A percentile compares a stretch with the other conserved stretches of the same genome.
phyloP scores from a whole-genome alignment of 2,113 vertebrate genomes.

The Noctilio leporinus region DNA sequence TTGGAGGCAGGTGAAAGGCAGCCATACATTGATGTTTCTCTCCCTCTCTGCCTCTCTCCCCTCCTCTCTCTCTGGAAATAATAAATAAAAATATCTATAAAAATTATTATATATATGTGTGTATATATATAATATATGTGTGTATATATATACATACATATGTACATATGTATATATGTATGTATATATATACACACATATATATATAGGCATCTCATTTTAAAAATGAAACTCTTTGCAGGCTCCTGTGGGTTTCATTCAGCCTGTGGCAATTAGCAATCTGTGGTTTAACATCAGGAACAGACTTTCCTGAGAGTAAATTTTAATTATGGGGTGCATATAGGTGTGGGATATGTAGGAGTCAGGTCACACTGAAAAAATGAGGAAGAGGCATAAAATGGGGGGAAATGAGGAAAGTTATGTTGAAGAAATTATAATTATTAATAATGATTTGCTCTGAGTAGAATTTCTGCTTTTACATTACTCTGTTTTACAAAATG shows the following conservation, averaged over 20 bases:
- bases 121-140: too few relatives aligned
- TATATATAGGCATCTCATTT: background rate
- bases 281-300: background rate
- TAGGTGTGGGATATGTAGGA: background rate
- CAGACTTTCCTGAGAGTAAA: background rate
- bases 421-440: background rate
- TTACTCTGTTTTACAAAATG: background rate
- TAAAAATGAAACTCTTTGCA: background rate
- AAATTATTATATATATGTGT: too few relatives aligned
- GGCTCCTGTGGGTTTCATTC: background rate
- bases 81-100: too few relatives aligned
- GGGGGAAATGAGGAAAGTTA: background rate
- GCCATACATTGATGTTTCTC: too few relatives aligned
- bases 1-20: too few relatives aligned
- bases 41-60: too few relatives aligned
- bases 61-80: too few relatives aligned
- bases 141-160: too few relatives aligned
- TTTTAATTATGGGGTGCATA: background rate
- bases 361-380: background rate
- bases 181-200: too few relatives aligned
- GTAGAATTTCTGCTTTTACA: background rate
- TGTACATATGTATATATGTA: too few relatives aligned
- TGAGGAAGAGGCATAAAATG: background rate
- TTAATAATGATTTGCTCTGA: background rate
- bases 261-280: background rate